These are phyloP conservation scores for Quadriops clusia DNA, from an alignment of 2,888 invertebrate genomes.

Conservation along the genomic window DNA sequence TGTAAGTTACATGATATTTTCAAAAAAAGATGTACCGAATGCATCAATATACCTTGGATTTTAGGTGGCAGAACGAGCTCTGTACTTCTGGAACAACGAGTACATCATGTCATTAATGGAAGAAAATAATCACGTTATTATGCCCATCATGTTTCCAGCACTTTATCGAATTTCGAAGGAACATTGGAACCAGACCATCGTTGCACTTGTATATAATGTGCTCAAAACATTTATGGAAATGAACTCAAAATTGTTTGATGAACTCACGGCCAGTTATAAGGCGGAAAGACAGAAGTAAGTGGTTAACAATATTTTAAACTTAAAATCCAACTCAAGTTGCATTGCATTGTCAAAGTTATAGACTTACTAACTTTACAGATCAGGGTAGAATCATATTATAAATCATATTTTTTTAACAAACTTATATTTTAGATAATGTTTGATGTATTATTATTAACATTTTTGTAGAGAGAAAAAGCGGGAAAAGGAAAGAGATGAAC, in stretches of 20 bases:
- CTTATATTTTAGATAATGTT: too few relatives aligned
- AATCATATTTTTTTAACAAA: too few relatives aligned
- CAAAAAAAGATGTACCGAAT: not conserved
- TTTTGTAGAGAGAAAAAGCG: slow-evolving; percentile 80
- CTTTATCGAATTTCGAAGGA: slow-evolving; percentile 98
- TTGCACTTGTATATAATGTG: slow-evolving; percentile 98
- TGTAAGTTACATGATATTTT: not conserved
- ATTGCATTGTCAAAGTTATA: too few relatives aligned
- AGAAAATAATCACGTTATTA: slow-evolving; percentile 94
- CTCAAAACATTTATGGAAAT: slow-evolving; percentile 99
- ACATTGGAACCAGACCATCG: slow-evolving; percentile 99
- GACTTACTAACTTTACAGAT: too few relatives aligned
- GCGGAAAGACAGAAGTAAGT: slow-evolving; percentile 96
- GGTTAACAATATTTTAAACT: too few relatives aligned
- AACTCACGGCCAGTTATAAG: slow-evolving; percentile 97
- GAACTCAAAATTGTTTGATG: slow-evolving; percentile 99
- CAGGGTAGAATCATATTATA: too few relatives aligned
- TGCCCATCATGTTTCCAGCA: slow-evolving; percentile 99
- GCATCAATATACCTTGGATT: slow-evolving; percentile 15
- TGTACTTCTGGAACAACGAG: slow-evolving; percentile 99
- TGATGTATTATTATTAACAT: too few relatives aligned
- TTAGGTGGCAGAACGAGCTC: slow-evolving; percentile 95
- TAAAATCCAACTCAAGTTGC: too few relatives aligned
- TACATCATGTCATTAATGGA: slow-evolving; percentile 98
- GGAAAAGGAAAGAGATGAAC: slow-evolving; percentile 92